Percentiles rank a stretch among this genome's conserved stretches.
Conservation (phyloP, 2,797 vertebrate species). For the Furcifer pardalis region DNA sequence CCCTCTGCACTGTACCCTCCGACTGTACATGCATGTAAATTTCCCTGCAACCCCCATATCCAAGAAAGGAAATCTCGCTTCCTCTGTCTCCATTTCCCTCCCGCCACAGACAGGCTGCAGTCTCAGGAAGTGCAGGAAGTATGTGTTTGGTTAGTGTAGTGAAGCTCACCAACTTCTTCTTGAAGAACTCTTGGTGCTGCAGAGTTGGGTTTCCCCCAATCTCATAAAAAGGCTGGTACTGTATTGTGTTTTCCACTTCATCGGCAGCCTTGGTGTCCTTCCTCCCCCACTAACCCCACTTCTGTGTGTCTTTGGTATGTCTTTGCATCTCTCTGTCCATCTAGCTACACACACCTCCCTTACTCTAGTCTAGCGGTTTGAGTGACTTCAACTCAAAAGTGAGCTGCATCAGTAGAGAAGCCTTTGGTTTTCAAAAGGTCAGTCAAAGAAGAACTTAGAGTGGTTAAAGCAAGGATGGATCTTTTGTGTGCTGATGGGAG, state of each 20-base stretch:
- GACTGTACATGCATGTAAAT: constrained; percentile 9
- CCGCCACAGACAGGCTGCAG: not conserved
- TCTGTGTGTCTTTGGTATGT: not conserved
- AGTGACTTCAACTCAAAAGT: not conserved
- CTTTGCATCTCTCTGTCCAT: not conserved
- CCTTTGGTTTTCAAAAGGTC: not conserved
- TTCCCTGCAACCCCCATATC: not conserved
- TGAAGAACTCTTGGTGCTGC: not conserved
- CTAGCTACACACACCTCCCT: not conserved
- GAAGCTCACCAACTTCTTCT: not conserved
- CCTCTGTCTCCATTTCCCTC: not conserved
- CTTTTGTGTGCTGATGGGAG: too few species aligned
- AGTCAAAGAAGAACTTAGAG: not conserved
- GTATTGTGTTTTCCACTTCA: not conserved
- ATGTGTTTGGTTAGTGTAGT: not conserved
- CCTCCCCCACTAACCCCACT: not conserved
- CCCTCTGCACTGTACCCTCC: not conserved
- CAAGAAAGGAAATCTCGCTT: not conserved
- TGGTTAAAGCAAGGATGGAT: not conserved
- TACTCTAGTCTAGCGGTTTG: too few species aligned
- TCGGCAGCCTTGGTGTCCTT: not conserved
- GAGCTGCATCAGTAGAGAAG: too few species aligned
- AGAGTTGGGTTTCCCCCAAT: not conserved
- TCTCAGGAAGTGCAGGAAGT: not conserved
- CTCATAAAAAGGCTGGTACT: not conserved